phyloP scores from a whole-genome alignment of 2,888 invertebrate genomes.

The Heliconius charithonia region DNA sequence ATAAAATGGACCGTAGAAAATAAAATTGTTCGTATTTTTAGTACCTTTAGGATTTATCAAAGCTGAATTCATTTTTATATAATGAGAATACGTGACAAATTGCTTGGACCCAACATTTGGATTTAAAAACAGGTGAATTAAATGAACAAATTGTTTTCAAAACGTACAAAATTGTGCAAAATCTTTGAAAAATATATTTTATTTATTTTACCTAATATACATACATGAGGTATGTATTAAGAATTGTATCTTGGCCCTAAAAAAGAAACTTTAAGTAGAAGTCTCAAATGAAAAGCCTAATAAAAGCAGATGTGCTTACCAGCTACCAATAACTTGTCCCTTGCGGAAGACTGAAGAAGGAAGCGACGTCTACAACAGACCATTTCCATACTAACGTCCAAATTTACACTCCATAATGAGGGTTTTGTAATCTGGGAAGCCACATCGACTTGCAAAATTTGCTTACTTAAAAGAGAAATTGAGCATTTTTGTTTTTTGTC shows the following conservation, averaged over 20 bases:
- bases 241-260: neutral
- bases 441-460: slow-evolving; percentile 24
- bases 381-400: slow-evolving; percentile 38
- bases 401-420: slow-evolving; percentile 38
- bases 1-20: too few species aligned
- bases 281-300: neutral
- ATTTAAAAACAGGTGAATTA: neutral
- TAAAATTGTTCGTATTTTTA: too few species aligned
- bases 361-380: slow-evolving; percentile 25
- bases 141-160: neutral
- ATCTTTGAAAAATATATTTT: neutral
- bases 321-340: slow-evolving; percentile 34
- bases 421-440: slow-evolving; percentile 31
- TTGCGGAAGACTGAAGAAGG: slow-evolving; percentile 1
- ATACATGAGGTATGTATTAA: too few species aligned
- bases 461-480: slow-evolving; percentile 5
- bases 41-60: too few species aligned
- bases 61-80: neutral
- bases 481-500: slow-evolving; percentile 15
- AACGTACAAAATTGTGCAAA: neutral
- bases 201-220: neutral
- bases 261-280: neutral
- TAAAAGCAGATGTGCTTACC: slow-evolving; percentile 14
- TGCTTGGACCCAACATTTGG: neutral
- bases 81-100: slow-evolving; percentile 1